A percentile compares a stretch with the other conserved stretches of the same genome.
These are phyloP conservation scores for Cataglyphis cursor DNA, from an alignment of 2,888 invertebrate species.

Conservation along the genomic window DNA sequence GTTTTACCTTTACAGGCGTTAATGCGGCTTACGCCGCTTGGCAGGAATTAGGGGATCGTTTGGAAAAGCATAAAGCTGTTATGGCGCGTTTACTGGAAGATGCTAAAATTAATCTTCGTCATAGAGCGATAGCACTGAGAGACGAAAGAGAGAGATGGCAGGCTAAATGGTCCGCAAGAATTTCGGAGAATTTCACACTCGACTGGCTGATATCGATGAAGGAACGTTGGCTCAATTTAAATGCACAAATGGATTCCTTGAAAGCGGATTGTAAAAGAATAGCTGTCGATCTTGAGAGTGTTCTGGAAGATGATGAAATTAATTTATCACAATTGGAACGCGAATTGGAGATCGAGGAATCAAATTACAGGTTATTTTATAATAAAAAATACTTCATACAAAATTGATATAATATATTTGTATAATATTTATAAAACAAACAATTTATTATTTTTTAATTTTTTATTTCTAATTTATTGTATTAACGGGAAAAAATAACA, in stretches of 20 bases:
- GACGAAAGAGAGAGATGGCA: constrained; percentile 85
- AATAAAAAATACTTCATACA: background rate
- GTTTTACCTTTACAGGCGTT: constrained; percentile 74
- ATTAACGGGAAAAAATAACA: background rate
- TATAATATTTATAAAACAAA: background rate
- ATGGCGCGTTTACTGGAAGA: constrained; percentile 83
- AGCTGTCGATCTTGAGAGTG: constrained; percentile 77
- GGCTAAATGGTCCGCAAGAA: constrained; percentile 80
- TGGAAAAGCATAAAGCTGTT: constrained; percentile 82
- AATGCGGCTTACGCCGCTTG: constrained; percentile 81
- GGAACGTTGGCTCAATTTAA: constrained; percentile 82
- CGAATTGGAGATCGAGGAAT: constrained; percentile 83
- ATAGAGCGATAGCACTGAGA: constrained; percentile 82
- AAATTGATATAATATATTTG: background rate
- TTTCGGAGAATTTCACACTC: constrained; percentile 75
- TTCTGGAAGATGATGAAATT: constrained; percentile 77
- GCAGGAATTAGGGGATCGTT: constrained; percentile 81
- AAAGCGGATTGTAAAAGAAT: constrained; percentile 80
- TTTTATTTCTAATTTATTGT: background rate
- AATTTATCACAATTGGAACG: constrained; percentile 73
- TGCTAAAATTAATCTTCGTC: constrained; percentile 84
- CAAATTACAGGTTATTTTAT: constrained; percentile 82
- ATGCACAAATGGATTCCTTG: constrained; percentile 78
- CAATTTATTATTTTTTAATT: background rate
- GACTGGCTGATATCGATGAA: constrained; percentile 84